phyloP scores from a whole-genome alignment of 2,113 vertebrate species.

The Marcusenius ussheri region DNA sequence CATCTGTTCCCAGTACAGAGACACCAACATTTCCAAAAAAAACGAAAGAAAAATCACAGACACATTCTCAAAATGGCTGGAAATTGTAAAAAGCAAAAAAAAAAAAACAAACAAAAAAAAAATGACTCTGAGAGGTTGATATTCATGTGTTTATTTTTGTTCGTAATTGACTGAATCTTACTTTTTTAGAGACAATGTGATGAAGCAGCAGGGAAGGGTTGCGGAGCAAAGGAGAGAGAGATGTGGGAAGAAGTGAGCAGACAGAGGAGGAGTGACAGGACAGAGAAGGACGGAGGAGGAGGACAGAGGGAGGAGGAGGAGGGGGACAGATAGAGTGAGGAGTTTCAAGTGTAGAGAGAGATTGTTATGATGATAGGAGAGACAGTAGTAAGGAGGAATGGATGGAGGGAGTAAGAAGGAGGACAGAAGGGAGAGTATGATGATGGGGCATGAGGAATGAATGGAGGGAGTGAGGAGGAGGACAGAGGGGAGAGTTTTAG shows the following conservation, averaged over 20 bases:
- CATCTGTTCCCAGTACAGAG: neutral
- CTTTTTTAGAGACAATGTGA: neutral
- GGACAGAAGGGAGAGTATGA: neutral
- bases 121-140: neutral
- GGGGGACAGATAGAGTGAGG: neutral
- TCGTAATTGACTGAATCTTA: neutral
- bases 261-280: neutral
- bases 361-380: neutral
- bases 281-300: conserved; percentile 47
- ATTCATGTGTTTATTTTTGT: neutral
- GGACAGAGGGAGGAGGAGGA: no score
- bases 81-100: neutral
- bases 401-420: neutral
- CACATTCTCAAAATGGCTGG: neutral
- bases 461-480: neutral
- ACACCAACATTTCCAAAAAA: neutral
- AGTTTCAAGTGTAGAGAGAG: neutral
- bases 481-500: neutral
- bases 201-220: neutral
- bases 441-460: neutral
- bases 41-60: neutral
- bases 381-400: neutral
- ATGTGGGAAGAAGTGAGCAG: neutral
- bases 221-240: neutral
- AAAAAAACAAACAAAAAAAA: neutral